Base-by-base conservation (phyloP, 2,888 invertebrate species). In the Frankliniella intonsa region DNA sequence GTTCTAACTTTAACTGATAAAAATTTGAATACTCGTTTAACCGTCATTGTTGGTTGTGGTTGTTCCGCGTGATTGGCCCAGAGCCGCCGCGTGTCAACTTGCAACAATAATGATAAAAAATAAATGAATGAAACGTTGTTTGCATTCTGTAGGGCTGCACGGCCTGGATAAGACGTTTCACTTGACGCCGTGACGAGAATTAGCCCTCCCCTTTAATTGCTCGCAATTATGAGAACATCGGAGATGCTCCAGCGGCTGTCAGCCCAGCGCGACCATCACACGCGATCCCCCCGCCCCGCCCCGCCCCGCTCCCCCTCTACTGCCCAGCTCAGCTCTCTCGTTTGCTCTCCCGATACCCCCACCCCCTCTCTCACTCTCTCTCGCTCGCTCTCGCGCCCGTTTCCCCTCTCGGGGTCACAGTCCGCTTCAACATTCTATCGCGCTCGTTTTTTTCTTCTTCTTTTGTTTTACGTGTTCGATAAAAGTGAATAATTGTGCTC, bases 151-250 rank as follows among this genome's bases (percentile, higher is more conserved):
- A 38, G 38, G 38, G 38, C 38, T 38, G 38, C 38, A 3, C 38
- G 38, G 38, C 38, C 62, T 62, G 62, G 19, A 17, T 62, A 76
- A 76, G 69, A 76, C 69, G 69, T 76, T 76, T 76, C 69, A 76
- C 69, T 76, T 76, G 69, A 76, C 69, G 69, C 69, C 69, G 69
- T 25, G 69, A 76, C 69, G 69, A 76, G 69, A 76, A 76, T 76
- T 22, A 76, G 69, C 69, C 69, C 69, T 76, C 69, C 69, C 69
- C 69, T 25, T 76, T 76, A 76, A 76, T 76, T 76, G 69, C 22
- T 76, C 69, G 69, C 69, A 76, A 76, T 76, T 76, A 76, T 76
- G 69, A 76, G 25, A 76, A 76, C 69, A 76, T 76, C 69, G 69
- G 69, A 76, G 69, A 76, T 76, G 69, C 69, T 76, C 69, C 69